These are phyloP conservation scores for Nephrotoma guestfalica DNA, from an alignment of 2,888 invertebrate genomes.

Conservation along the genomic window DNA sequence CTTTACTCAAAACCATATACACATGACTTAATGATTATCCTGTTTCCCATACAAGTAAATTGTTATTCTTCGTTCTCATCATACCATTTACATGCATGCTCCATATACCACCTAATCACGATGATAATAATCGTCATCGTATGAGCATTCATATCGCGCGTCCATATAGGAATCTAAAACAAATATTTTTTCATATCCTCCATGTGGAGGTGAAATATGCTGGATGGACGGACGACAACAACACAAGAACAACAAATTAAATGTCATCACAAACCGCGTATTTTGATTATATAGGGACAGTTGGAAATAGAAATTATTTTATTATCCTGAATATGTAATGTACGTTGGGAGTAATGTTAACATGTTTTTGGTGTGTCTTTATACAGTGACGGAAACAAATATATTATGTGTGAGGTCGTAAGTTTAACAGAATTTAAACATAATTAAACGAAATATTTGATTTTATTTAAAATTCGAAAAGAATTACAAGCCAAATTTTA, in stretches of 20 bases:
- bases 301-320: background rate
- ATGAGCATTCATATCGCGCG: background rate
- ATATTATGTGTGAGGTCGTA: too few species aligned
- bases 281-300: constrained; percentile 1
- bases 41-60: background rate
- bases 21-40: background rate
- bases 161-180: background rate
- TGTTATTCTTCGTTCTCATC: background rate
- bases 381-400: too few species aligned
- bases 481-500: too few species aligned
- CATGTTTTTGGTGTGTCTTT: too few species aligned
- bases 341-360: too few species aligned
- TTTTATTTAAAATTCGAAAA: too few species aligned
- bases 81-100: background rate
- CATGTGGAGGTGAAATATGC: background rate
- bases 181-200: background rate
- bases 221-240: background rate
- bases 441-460: too few species aligned
- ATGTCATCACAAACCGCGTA: constrained; percentile 5
- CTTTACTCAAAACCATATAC: background rate
- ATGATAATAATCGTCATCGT: background rate
- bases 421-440: too few species aligned
- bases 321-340: background rate
- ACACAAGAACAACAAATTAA: background rate
- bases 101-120: background rate